A percentile compares a stretch with the other conserved stretches of the same genome.
Conservation (phyloP, 2,113 vertebrate genomes). For the Peromyscus leucopus region DNA sequence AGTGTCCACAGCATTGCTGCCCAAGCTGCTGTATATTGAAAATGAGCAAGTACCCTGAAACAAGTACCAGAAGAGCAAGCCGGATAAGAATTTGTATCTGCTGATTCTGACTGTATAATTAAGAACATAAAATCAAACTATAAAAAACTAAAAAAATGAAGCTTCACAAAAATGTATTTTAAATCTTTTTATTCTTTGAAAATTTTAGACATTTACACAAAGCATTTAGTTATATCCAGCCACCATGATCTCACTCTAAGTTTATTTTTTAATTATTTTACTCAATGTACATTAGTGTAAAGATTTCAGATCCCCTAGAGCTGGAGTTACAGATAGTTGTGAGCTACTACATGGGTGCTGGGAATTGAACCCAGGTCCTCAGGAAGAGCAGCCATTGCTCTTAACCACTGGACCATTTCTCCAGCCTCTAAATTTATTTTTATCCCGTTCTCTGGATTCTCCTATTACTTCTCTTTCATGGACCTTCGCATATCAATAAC, state of each 20-base stretch:
- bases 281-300: too few species aligned
- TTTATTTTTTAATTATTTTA: slow-evolving; percentile 1
- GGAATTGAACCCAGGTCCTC: too few species aligned
- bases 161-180: not conserved
- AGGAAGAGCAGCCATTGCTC: too few species aligned
- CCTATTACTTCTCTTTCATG: not conserved
- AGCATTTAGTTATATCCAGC: not conserved
- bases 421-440: too few species aligned
- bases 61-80: not conserved
- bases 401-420: too few species aligned
- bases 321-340: too few species aligned
- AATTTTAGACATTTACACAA: not conserved
- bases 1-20: not conserved
- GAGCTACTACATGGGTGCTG: too few species aligned
- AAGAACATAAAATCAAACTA: not conserved
- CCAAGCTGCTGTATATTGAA: not conserved
- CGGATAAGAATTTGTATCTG: not conserved
- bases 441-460: not conserved
- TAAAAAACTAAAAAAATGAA: slow-evolving; percentile 26
- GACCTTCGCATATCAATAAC: not conserved
- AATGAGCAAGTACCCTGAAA: not conserved
- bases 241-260: not conserved
- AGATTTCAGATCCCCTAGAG: too few species aligned
- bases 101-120: not conserved
- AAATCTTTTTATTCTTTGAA: not conserved